Evolutionary conservation across 2,888 invertebrate species (phyloP).

Genomic region (Vesta saturnalis): DNA sequence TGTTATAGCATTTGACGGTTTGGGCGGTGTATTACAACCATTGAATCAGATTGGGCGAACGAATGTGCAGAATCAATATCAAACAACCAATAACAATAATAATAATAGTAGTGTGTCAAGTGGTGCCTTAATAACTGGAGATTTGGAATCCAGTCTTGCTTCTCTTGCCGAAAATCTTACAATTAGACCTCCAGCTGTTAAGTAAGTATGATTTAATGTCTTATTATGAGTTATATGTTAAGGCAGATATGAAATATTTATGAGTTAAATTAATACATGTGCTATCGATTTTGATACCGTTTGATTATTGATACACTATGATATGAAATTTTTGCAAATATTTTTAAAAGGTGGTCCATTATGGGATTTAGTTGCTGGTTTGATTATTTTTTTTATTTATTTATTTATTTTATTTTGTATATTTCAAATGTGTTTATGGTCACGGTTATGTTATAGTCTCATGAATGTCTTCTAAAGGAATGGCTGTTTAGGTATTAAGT

Average conservation of each 20-base stretch:
- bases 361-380: too few species aligned
- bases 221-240: background rate
- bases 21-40: conserved; percentile 77
- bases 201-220: conserved; percentile 68
- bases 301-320: too few species aligned
- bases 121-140: conserved; percentile 82
- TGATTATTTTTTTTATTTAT: too few species aligned
- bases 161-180: conserved; percentile 92
- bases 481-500: too few species aligned
- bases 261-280: background rate
- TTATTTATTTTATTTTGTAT: too few species aligned
- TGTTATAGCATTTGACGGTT: conserved; percentile 73
- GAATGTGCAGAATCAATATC: conserved; percentile 32
- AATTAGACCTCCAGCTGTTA: conserved; percentile 77
- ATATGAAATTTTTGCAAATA: too few species aligned
- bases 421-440: too few species aligned
- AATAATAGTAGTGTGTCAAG: conserved; percentile 50
- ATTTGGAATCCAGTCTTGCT: conserved; percentile 93
- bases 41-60: conserved; percentile 48
- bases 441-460: too few species aligned
- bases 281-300: too few species aligned
- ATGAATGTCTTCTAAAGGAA: too few species aligned
- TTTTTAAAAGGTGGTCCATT: too few species aligned
- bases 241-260: background rate
- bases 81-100: conserved; percentile 46